These are phyloP conservation scores for Mobula birostris DNA, from an alignment of 2,113 vertebrate genomes.

Conservation along the genomic window DNA sequence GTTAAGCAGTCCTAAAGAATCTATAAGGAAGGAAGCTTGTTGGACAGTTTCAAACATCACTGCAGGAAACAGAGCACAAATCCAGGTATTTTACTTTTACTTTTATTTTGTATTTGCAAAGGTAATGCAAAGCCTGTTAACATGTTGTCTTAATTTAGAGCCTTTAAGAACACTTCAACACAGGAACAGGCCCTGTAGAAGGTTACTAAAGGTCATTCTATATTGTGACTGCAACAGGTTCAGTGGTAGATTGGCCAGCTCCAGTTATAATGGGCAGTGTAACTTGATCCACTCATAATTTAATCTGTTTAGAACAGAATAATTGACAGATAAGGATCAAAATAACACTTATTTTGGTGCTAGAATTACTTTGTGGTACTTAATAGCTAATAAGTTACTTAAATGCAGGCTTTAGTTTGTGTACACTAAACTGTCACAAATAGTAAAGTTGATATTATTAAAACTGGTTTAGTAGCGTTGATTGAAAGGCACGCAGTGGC, in stretches of 20 bases:
- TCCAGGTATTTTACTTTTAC: slow-evolving; percentile 57
- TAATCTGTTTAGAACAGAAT: not conserved
- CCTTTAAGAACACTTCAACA: not conserved
- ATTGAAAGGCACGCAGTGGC: too few relatives aligned
- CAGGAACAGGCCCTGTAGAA: not conserved
- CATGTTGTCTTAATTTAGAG: not conserved
- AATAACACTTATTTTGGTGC: too few relatives aligned
- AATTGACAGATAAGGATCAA: too few relatives aligned
- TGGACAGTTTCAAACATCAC: slow-evolving; percentile 91
- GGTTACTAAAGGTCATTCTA: not conserved
- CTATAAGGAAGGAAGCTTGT: slow-evolving; percentile 81
- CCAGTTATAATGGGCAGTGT: too few relatives aligned
- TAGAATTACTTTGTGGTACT: too few relatives aligned
- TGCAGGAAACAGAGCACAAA: slow-evolving; percentile 82
- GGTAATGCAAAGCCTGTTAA: not conserved
- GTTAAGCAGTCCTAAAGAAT: slow-evolving; percentile 82
- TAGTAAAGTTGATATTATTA: too few relatives aligned
- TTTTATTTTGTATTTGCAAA: not conserved
- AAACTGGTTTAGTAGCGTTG: too few relatives aligned
- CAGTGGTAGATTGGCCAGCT: not conserved
- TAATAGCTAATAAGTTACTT: too few relatives aligned
- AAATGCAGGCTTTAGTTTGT: too few relatives aligned
- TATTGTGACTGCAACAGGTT: not conserved
- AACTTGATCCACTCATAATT: not conserved
- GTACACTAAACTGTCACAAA: too few relatives aligned